These are phyloP conservation scores for Lasioglossum morio DNA, from an alignment of 2,888 invertebrate species.

Conservation along the genomic window DNA sequence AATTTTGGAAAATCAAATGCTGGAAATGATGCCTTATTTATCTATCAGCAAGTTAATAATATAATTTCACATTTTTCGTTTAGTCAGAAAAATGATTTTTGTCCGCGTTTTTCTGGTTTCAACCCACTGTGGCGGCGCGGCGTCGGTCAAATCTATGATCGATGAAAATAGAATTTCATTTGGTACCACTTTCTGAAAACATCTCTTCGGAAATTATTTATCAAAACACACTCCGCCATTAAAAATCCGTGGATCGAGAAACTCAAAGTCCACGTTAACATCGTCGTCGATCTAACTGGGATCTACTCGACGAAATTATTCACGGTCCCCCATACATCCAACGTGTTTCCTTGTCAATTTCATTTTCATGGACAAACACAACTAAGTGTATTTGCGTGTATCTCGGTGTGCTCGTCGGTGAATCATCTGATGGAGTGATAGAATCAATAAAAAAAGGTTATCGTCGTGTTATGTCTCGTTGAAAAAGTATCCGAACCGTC, in stretches of 20 bases:
- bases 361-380: constrained; percentile 3
- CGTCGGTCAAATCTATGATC: too few relatives aligned
- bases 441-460: neutral
- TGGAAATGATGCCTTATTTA: too few relatives aligned
- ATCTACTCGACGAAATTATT: constrained; percentile 11
- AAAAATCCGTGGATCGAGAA: neutral
- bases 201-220: neutral
- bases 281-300: neutral
- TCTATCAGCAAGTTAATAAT: too few relatives aligned
- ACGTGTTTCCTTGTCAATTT: neutral
- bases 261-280: neutral
- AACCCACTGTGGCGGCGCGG: too few relatives aligned
- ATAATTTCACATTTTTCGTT: too few relatives aligned
- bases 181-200: too few relatives aligned
- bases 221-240: neutral
- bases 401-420: neutral
- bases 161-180: too few relatives aligned
- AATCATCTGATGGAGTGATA: neutral
- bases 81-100: too few relatives aligned
- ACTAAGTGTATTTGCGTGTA: neutral
- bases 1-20: too few relatives aligned
- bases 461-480: neutral
- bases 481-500: neutral
- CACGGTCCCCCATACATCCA: neutral
- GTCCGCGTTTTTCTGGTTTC: too few relatives aligned